Percentiles rank a stretch among this genome's conserved stretches.
Evolutionary conservation across 2,113 vertebrate genomes (phyloP).

Genomic region (Micronycteris hirsuta): DNA sequence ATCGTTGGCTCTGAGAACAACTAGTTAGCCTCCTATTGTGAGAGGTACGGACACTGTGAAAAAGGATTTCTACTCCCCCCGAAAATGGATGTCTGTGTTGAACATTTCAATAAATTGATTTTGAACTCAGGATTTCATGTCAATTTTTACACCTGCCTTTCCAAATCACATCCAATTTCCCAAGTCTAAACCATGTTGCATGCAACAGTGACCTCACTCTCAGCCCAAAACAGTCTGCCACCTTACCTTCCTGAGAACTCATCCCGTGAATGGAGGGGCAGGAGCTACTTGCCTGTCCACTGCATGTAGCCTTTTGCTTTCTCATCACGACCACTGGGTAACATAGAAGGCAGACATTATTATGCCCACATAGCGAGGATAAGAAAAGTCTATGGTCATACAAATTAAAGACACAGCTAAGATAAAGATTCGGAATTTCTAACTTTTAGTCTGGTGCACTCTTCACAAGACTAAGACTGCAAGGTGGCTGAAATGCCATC

Average conservation of each 20-base stretch:
- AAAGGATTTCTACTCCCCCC: constrained; percentile 22
- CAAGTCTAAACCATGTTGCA: background rate
- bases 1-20: background rate
- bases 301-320: background rate
- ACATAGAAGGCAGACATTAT: background rate
- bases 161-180: background rate
- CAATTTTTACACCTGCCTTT: constrained; percentile 60
- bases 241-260: background rate
- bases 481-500: background rate
- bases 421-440: background rate
- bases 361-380: background rate
- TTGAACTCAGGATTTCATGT: constrained; percentile 66
- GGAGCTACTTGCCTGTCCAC: background rate
- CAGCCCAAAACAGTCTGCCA: background rate
- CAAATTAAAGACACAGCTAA: background rate
- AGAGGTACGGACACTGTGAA: constrained; percentile 20
- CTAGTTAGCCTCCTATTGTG: background rate
- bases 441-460: background rate
- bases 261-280: background rate
- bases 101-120: constrained; percentile 78
- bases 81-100: constrained; percentile 61
- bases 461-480: background rate
- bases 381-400: background rate
- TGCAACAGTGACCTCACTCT: background rate
- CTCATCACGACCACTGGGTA: background rate